A percentile compares a stretch with the other conserved stretches of the same genome.
Conservation (phyloP, 2,113 vertebrate species). For the cat (Felis catus) region DNA sequence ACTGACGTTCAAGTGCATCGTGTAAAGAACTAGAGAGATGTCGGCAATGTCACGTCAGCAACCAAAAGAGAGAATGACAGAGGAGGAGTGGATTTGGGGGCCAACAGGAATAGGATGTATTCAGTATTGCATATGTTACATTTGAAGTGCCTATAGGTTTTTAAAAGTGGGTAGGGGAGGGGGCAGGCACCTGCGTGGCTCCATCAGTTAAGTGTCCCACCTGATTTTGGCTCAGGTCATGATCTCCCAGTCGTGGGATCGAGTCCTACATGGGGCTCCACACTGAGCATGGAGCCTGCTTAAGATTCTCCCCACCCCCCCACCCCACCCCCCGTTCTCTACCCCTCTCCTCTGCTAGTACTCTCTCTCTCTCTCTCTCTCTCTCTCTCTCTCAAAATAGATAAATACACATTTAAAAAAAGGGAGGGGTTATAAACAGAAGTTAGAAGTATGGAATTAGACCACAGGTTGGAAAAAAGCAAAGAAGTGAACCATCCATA, state of each 20-base stretch:
- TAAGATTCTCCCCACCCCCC: no score
- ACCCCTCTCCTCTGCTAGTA: no score
- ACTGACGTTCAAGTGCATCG: background rate
- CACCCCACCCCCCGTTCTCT: accelerated
- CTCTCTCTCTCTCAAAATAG: no score
- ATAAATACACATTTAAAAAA: background rate
- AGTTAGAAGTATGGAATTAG: background rate
- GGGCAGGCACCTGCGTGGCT: no score
- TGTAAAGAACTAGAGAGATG: background rate
- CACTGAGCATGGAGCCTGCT: no score
- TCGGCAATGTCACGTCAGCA: background rate
- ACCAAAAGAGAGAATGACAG: background rate
- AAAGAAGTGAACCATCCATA: background rate
- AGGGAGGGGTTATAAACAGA: background rate
- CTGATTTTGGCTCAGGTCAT: no score
- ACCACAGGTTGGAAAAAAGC: background rate
- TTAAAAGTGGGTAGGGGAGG: background rate
- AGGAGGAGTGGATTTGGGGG: background rate
- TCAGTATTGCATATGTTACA: background rate
- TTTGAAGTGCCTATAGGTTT: background rate
- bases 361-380: no score
- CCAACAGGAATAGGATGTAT: background rate
- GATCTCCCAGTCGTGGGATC: no score
- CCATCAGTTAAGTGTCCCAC: no score
- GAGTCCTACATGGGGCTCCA: no score